Evolutionary conservation across 2,113 vertebrate genomes (phyloP).

Genomic region (Maccullochella peelii): DNA sequence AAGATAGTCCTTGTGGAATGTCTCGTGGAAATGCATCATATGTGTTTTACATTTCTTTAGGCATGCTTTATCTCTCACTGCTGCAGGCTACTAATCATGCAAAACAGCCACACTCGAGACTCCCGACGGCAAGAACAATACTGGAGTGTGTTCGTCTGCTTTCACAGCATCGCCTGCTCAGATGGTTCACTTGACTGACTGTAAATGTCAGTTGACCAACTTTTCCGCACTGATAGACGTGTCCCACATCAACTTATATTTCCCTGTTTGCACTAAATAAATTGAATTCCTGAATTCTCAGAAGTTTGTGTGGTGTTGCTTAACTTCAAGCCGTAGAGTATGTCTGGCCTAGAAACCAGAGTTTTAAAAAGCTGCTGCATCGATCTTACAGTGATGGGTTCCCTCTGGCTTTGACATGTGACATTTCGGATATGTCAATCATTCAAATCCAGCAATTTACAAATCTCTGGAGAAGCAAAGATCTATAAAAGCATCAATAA

Average conservation of each 20-base stretch:
- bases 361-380: neutral
- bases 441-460: neutral
- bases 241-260: neutral
- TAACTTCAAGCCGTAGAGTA: neutral
- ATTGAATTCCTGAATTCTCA: neutral
- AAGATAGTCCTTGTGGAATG: neutral
- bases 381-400: neutral
- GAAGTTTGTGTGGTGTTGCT: neutral
- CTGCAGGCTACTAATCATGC: slow-evolving; percentile 34
- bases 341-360: slow-evolving; percentile 5
- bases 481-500: slow-evolving; percentile 6
- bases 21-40: neutral
- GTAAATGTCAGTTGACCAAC: neutral
- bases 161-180: neutral
- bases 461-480: neutral
- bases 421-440: slow-evolving; percentile 12
- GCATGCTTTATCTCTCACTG: slow-evolving; percentile 20
- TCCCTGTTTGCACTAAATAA: neutral
- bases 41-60: slow-evolving; percentile 17
- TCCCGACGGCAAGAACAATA: neutral
- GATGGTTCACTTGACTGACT: slow-evolving; percentile 10
- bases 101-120: slow-evolving; percentile 7
- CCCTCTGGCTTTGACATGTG: neutral
- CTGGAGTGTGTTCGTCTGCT: neutral
- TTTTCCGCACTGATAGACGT: neutral